phyloP scores from a whole-genome alignment of 2,888 invertebrate species.

The Parapristionchus giblindavisi region DNA sequence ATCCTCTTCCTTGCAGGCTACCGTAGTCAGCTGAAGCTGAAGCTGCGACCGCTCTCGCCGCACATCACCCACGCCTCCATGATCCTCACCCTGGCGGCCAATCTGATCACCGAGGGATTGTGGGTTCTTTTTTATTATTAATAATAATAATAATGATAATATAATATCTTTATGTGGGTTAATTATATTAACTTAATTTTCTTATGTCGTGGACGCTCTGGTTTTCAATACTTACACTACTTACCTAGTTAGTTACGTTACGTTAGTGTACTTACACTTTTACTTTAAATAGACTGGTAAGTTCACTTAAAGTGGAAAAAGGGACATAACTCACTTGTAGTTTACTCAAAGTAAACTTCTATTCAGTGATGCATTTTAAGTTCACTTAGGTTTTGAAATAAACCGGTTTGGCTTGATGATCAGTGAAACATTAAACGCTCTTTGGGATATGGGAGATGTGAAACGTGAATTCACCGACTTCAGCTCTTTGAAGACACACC shows the following conservation, averaged over 20 bases:
- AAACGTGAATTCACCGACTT: too few species aligned
- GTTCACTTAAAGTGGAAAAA: not conserved
- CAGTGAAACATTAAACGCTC: too few species aligned
- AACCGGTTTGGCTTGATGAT: too few species aligned
- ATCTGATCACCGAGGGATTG: slow-evolving; percentile 56
- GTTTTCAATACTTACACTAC: slow-evolving; percentile 1
- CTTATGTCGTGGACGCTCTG: not conserved
- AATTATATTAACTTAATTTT: not conserved
- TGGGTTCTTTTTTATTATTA: slow-evolving; percentile 43
- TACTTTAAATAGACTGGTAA: too few species aligned
- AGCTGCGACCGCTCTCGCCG: slow-evolving; percentile 57
- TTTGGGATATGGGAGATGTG: too few species aligned
- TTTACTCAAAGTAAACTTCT: too few species aligned
- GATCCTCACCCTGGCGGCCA: slow-evolving; percentile 56
- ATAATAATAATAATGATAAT: not conserved
- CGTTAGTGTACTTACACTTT: too few species aligned
- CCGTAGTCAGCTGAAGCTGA: slow-evolving; percentile 55
- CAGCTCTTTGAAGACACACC: too few species aligned
- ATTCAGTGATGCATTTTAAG: too few species aligned
- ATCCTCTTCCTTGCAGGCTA: not conserved
- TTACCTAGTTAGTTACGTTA: slow-evolving; percentile 16
- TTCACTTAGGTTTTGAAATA: too few species aligned
- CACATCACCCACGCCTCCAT: slow-evolving; percentile 47
- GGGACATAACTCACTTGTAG: too few species aligned
- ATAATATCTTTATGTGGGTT: not conserved